Base-by-base conservation (phyloP, 1,140 invertebrate species). In the Trachymyrmex septentrionalis region DNA sequence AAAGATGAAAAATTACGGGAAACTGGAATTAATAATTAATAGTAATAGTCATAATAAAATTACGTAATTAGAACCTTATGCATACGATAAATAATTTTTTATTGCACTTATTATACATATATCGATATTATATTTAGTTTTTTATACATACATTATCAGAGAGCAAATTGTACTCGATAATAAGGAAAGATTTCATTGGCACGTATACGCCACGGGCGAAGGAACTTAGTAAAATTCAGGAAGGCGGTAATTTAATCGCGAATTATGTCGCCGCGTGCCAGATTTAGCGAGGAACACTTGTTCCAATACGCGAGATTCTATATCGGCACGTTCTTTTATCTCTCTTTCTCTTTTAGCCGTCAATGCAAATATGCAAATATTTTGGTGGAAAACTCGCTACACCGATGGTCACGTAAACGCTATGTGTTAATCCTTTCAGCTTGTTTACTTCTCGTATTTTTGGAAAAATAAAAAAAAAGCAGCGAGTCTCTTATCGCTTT, bases 201-300 rank as follows among this genome's bases (percentile, higher is more conserved):
- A 12, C 24, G 73, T 27, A 55, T 16, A n/a, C 34, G 34, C 27
- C 24, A 16, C n/a, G 12, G 19, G 67, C 80, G 55, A 61, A 73
- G 55, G 30, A 84, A 61, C 67, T 82, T 59, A 10, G 14, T 57
- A 63, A 21, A 75, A 84, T 84, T 84, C 80, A 84, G 69, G 80
- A 84, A 84, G 38, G 57, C 80, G 30, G 30, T 67, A 85, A 87
- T 88, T 88, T 88, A 63, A 44, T n/a, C 63, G 71, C 78, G 77
- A 48, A 57, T 57, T 88, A 87, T 89, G 57, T 44, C 55, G 55
- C 48, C 57, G 57, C 69, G 38, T 61, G 77, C 72, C 85, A 84
- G 77, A 86, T 89, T 90, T 73, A 59, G 88, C 44, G 19, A 72
- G 61, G 10, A 89, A 87, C 88, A 87, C 73, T 90, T 89, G 88